These are phyloP conservation scores for Pituophis catenifer DNA, from an alignment of 2,113 vertebrate genomes.

Conservation along the genomic window DNA sequence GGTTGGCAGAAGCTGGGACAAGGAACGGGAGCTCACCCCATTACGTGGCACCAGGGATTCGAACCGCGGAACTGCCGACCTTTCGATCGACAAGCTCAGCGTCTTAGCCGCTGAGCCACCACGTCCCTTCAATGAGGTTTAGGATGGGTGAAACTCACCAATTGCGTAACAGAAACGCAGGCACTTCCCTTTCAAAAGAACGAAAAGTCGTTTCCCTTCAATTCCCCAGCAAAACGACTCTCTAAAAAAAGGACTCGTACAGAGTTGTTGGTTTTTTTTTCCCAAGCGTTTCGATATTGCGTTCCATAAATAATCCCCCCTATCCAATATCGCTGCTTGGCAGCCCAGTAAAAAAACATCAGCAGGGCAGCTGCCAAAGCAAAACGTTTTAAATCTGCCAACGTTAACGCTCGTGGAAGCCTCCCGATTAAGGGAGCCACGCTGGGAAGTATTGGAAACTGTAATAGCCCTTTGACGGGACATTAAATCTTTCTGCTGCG, in stretches of 20 bases:
- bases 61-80: too few relatives aligned
- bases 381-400: not conserved
- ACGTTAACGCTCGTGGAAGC: fast-evolving
- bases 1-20: too few relatives aligned
- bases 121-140: too few relatives aligned
- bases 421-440: not conserved
- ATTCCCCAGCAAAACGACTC: not conserved
- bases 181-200: not conserved
- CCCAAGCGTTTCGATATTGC: not conserved
- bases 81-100: too few relatives aligned
- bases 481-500: fast-evolving
- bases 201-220: not conserved
- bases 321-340: fast-evolving
- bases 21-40: too few relatives aligned
- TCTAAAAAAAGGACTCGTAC: not conserved
- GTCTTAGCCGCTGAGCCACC: too few relatives aligned
- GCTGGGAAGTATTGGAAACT: fast-evolving
- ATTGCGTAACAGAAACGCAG: not conserved
- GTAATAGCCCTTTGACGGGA: fast-evolving
- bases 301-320: not conserved
- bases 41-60: too few relatives aligned
- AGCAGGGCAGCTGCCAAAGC: fast-evolving
- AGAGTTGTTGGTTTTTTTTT: fast-evolving
- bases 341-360: not conserved
- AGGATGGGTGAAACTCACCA: not conserved